A percentile compares a stretch with the other conserved stretches of the same genome.
phyloP scores from a whole-genome alignment of 2,113 vertebrate genomes.

The Leucopsar rothschildi region DNA sequence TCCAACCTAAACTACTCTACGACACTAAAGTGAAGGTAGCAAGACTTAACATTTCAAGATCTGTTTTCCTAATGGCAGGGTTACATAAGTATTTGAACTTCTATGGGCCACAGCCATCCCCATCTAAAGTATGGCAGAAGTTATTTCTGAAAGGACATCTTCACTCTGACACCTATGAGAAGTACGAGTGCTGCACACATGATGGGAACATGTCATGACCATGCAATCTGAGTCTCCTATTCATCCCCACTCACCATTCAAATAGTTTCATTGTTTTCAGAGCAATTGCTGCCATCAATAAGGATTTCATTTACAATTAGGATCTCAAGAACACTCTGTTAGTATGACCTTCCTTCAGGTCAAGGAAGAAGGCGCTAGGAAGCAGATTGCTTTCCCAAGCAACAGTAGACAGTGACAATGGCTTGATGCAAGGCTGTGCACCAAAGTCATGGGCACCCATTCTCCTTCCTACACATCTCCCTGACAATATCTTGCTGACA shows the following conservation, averaged over 20 bases:
- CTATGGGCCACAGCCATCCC: background rate
- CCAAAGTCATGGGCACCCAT: background rate
- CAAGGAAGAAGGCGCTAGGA: background rate
- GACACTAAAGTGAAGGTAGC: background rate
- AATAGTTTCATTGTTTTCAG: background rate
- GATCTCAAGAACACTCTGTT: background rate
- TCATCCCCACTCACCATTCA: background rate
- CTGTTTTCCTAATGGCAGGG: background rate
- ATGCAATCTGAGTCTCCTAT: background rate
- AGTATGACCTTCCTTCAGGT: background rate
- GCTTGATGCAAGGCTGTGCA: background rate
- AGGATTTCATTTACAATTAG: background rate
- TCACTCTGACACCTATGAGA: background rate
- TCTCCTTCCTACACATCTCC: background rate
- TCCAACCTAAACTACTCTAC: background rate
- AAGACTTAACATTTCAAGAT: background rate
- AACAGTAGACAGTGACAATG: background rate
- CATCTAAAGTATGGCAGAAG: background rate
- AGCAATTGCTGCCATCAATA: background rate
- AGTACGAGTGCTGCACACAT: fast-evolving
- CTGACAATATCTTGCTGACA: background rate
- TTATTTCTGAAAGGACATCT: background rate
- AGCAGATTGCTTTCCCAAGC: background rate
- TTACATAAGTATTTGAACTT: background rate
- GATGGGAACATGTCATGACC: background rate